phyloP scores from a whole-genome alignment of 1,140 invertebrate genomes.

The Caligus rogercresseyi region DNA sequence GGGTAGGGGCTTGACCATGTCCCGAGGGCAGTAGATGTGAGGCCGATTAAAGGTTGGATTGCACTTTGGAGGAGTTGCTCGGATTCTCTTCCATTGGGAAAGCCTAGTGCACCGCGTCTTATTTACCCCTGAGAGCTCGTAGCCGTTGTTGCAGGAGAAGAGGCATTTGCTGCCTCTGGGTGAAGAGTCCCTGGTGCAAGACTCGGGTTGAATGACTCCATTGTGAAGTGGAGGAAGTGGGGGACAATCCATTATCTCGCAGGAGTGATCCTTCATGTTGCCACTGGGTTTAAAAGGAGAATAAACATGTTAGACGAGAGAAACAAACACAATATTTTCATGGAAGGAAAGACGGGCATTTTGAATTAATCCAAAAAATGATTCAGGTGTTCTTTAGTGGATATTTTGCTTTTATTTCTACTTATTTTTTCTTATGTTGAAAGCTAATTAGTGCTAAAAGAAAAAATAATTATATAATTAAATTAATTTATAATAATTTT shows the following conservation, averaged over 20 bases:
- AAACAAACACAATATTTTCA: too few relatives aligned
- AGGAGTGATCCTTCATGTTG: background rate
- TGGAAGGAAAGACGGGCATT: too few relatives aligned
- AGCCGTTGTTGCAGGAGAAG: conserved; percentile 9
- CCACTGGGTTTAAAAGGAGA: too few relatives aligned
- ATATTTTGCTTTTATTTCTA: too few relatives aligned
- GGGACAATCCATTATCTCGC: background rate
- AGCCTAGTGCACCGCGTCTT: background rate
- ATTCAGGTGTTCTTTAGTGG: too few relatives aligned
- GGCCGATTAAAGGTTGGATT: background rate
- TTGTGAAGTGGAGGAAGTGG: background rate
- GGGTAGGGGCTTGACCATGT: conserved; percentile 14
- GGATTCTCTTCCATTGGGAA: background rate
- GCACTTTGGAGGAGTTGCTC: background rate
- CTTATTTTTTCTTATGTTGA: too few relatives aligned
- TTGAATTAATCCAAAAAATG: too few relatives aligned
- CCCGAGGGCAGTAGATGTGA: conserved; percentile 6
- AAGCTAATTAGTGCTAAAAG: too few relatives aligned
- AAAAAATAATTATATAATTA: background rate
- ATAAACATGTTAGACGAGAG: too few relatives aligned
- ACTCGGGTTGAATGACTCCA: conserved; percentile 1
- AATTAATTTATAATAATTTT: too few relatives aligned
- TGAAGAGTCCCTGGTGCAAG: background rate
- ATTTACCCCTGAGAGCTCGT: background rate
- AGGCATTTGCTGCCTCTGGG: conserved; percentile 3